Evolutionary conservation across 2,888 invertebrate species (phyloP).

Genomic region (Acanthacorydalis orientalis): DNA sequence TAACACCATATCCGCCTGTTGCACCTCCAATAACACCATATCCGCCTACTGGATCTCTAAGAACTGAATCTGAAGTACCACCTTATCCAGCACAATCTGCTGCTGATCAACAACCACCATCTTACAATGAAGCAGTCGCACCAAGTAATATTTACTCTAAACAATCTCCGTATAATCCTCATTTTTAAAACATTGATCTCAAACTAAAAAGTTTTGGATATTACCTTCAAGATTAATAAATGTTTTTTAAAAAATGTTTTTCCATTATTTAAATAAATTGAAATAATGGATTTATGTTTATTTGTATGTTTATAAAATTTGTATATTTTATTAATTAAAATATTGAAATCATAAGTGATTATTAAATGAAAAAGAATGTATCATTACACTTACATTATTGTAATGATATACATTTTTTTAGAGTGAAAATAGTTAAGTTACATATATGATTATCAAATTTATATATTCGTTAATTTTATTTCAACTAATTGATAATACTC

Average conservation of each 20-base stretch:
- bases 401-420: no score
- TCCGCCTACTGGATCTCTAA: neutral
- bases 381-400: no score
- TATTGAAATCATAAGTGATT: no score
- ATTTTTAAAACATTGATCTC: neutral
- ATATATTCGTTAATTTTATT: no score
- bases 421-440: no score
- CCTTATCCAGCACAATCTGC: neutral
- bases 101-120: neutral
- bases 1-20: neutral
- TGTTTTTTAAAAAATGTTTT: neutral
- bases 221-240: neutral
- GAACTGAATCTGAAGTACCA: neutral
- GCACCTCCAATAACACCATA: neutral
- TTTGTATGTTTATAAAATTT: no score
- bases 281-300: no score
- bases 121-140: neutral
- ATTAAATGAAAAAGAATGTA: no score
- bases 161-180: neutral
- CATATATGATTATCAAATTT: no score
- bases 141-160: neutral
- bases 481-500: no score
- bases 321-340: no score
- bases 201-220: neutral
- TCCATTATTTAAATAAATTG: neutral